Evolutionary conservation across 2,888 invertebrate genomes (phyloP), one percentile per base, ranked within the genome.

Genomic region (Ennomos quercinarius): DNA sequence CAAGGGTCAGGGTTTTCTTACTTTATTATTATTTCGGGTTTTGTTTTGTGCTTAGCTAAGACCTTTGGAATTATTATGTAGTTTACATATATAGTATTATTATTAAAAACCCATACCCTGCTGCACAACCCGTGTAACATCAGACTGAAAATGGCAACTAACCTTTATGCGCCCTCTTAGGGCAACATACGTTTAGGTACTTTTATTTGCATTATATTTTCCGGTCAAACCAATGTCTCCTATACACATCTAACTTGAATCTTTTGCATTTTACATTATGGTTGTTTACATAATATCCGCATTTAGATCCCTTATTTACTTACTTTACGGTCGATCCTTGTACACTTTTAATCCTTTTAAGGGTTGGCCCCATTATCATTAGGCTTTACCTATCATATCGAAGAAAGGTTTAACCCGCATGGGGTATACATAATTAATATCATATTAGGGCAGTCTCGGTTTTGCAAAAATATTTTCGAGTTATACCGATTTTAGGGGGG

Each of bases 261-360:
- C 40, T 47, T 54, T 36, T 41, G 43, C 50, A 55, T 67, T 63
- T 56, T 60, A 56, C 57, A n/a, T n/a, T n/a, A 64, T 52, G 60
- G 64, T 64, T 64, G 62, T 62, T 67, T 62, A 58, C 52, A 50
- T 63, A 57, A 61, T 56, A 62, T 65, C 54, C 62, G 54, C 54
- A 54, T 63, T 63, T 55, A 46, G 51, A 35, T 42, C 57, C 65
- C 61, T 53, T 67, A 62, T 63, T 66, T 67, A 62, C 68, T 66
- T 67, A 62, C 68, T 57, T 56, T 63, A 57, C 52, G 61, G 53
- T 57, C 53, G 53, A 44, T 49, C 57, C 64, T 57, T 54, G 58
- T 68, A 73, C 68, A 70, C 64, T 73, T 74, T 72, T 74, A 74
- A 77, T 73, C 73, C 75, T 66, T 72, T 68, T 64, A 71, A 68